Evolutionary conservation across 2,113 vertebrate genomes (phyloP), one percentile per base, ranked within the genome.

Genomic region (Eulemur rufifrons): DNA sequence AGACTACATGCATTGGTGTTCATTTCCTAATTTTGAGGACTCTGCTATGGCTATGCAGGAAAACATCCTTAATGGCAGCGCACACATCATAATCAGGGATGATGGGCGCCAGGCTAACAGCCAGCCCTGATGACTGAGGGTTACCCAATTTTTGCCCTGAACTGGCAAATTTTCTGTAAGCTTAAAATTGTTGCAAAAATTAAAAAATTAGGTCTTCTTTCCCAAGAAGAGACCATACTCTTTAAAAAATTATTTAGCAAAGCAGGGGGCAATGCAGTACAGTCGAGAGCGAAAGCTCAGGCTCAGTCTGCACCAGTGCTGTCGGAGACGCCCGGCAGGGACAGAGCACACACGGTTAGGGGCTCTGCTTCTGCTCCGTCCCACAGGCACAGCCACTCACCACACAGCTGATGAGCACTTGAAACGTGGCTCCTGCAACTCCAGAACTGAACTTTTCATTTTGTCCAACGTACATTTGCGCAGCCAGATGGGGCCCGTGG

Each of bases 311-410:
- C 2, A 32, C 17, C 15, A 3, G 17, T 5, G 7, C 47, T 0
- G 2, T 66, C 85, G 59, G 2, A 12, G 15, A 23, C 63, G 3
- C 12, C 29, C 27, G 11, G 29, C 25, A 13, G 12, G 3, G 14
- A 54, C 0, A 13, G 25, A 10, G 3, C 59, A 25, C 59, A 61
- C 54, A 56, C 4, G 9, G 25, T 61, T 11, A 61, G 25, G 32
- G 73, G 7, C 12, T 45, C n/a, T 13, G 2, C 8, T 42, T 13
- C 34, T 2, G 7, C 27, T 8, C 64, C 13, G 47, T 21, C 37
- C 50, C 8, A 20, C 1, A 12, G 0, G 1, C 1, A 27, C 0
- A 18, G 34, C 23, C 86, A 25, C n/a, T 0, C 5, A 11, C 69
- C 52, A 3, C 50, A 29, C 1, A 0, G 85, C 23, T 8, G n/a